Evolutionary conservation across 2,888 invertebrate genomes (phyloP), one percentile per base, ranked within the genome.

Genomic region (Nomada goodeniana): DNA sequence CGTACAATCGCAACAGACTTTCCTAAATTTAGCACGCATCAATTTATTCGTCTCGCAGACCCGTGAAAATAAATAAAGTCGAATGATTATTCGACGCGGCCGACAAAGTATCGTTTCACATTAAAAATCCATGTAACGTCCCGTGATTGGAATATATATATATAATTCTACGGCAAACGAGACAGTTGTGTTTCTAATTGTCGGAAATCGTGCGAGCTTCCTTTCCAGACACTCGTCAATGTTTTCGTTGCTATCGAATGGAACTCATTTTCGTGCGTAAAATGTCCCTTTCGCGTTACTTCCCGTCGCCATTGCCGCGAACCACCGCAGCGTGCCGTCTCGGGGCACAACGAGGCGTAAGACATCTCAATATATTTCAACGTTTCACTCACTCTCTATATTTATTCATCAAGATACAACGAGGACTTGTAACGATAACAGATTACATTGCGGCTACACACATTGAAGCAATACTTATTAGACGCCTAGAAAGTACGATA

Each of bases 341-440:
- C 72, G 72, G 61, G 64, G 63, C 61, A 20, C 42, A 78, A 67
- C 70, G 77, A 78, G 73, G 76, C 80, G 60, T 83, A 85, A 47
- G 65, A 85, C 20, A 86, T 73, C 72, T 85, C 26, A 71, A 76
- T 77, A 78, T 85, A 10, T 57, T 87, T 26, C 76, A 86, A 86
- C 79, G 71, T 70, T 82, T 86, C 70, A 87, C 82, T 86, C 84
- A 87, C 86, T 87, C 84, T 87, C 86, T 76, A 82, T 76, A 82
- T 87, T 87, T 87, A 86, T 87, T 87, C 59, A 84, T 86, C 79
- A 80, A 82, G 86, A 86, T 87, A 87, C 84, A 84, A 86, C 84
- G 77, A 82, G 77, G 74, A 73, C 74, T 86, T 59, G 71, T 86
- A 81, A 83, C 55, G 73, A 86, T 87, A 87, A 82, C 84, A 59